Evolutionary conservation across 2,113 vertebrate species (phyloP).

Genomic region (Charadrius vociferus): DNA sequence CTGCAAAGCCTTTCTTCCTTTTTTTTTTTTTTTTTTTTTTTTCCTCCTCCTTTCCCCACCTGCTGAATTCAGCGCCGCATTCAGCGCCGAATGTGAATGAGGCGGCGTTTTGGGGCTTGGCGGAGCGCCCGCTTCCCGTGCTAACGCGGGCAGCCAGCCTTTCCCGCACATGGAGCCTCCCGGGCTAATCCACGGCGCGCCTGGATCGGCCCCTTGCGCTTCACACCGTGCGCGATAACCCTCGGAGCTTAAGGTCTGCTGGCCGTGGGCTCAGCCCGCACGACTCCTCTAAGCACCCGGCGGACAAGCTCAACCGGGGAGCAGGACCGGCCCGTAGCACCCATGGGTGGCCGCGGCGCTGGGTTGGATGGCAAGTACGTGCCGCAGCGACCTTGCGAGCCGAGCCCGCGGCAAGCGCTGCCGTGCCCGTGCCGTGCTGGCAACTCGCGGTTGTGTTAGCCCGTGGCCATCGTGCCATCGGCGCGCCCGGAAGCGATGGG

Average conservation of each 20-base stretch:
- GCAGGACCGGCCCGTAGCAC: fast-evolving
- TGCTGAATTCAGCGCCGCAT: conserved; percentile 20
- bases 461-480: fast-evolving
- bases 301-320: fast-evolving
- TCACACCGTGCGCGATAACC: background rate
- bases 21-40: background rate
- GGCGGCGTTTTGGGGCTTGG: background rate
- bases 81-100: background rate
- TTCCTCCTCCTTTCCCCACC: background rate
- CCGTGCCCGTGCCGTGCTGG: fast-evolving
- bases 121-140: background rate
- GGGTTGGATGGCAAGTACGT: background rate
- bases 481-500: background rate
- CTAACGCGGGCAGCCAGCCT: background rate
- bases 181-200: background rate
- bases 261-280: fast-evolving
- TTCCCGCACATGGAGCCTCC: background rate
- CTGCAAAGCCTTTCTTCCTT: conserved; percentile 17
- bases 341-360: fast-evolving
- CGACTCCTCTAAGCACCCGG: fast-evolving
- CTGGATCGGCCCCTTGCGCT: background rate
- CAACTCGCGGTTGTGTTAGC: background rate
- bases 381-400: background rate
- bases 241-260: background rate
- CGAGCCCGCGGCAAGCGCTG: fast-evolving